Conservation (phyloP, 2,888 invertebrate genomes). For the Lasioglossum morio region DNA sequence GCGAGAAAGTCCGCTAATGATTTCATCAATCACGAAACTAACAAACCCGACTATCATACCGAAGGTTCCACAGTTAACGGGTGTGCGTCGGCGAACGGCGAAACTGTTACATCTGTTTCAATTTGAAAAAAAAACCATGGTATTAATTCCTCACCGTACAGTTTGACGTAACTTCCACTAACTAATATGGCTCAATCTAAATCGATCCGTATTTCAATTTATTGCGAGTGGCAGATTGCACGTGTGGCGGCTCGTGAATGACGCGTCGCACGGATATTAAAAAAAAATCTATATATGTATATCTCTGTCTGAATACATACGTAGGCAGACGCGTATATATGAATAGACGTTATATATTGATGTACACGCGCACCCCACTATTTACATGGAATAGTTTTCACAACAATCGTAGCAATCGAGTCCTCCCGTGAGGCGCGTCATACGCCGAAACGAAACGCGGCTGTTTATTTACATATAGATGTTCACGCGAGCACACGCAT, state of each 20-base stretch:
- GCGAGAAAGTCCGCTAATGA: not conserved
- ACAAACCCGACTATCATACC: not conserved
- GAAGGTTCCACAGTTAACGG: not conserved
- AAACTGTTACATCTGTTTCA: slow-evolving; percentile 4
- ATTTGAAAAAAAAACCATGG: slow-evolving; percentile 26
- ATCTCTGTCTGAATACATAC: not conserved
- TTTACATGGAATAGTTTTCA: slow-evolving; percentile 43
- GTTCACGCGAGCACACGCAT: not conserved
- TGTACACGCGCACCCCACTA: not conserved
- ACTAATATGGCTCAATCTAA: slow-evolving; percentile 43
- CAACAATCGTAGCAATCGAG: slow-evolving; percentile 46
- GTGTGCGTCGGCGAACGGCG: not conserved
- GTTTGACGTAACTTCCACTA: slow-evolving; percentile 29
- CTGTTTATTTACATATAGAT: slow-evolving; percentile 47
- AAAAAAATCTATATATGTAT: slow-evolving; percentile 12
- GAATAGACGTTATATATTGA: not conserved
- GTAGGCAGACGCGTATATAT: too few species aligned
- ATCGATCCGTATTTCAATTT: slow-evolving; percentile 38
- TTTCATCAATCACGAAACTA: not conserved
- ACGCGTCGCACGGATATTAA: slow-evolving; percentile 17
- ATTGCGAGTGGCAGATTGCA: slow-evolving; percentile 21
- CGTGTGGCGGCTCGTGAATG: slow-evolving; percentile 21
- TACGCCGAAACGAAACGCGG: slow-evolving; percentile 30
- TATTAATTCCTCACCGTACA: slow-evolving; percentile 30
- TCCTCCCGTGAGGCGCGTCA: slow-evolving; percentile 31